A percentile compares a stretch with the other conserved stretches of the same genome.
These are phyloP conservation scores for Manis javanica DNA, from an alignment of 2,797 vertebrate genomes.

Conservation along the genomic window DNA sequence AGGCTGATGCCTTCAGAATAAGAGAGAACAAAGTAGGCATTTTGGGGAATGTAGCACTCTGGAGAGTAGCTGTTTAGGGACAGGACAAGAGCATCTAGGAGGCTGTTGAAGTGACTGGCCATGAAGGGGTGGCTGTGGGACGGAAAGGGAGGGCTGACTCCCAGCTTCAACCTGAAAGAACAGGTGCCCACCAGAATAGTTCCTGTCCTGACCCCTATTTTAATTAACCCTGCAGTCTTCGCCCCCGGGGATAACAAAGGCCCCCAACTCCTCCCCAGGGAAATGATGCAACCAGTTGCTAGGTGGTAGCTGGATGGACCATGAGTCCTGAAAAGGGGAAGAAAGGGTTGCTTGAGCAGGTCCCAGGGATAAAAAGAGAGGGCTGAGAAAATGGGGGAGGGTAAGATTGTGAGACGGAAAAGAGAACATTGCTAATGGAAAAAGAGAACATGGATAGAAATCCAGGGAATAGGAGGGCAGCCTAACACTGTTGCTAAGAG, in stretches of 20 bases:
- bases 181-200: background rate
- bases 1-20: background rate
- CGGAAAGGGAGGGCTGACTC: background rate
- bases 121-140: background rate
- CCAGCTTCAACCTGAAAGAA: background rate
- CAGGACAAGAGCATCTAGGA: background rate
- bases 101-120: background rate
- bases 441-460: background rate
- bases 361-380: background rate
- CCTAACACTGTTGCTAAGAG: background rate
- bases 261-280: background rate
- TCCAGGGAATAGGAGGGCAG: background rate
- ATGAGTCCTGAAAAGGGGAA: background rate
- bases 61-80: background rate
- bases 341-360: background rate
- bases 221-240: background rate
- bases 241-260: background rate
- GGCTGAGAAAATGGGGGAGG: background rate
- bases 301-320: background rate
- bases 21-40: background rate
- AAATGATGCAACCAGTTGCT: constrained; percentile 39
- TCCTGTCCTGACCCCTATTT: background rate
- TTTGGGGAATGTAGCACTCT: background rate
- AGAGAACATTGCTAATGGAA: background rate
- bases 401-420: background rate